A percentile compares a stretch with the other conserved stretches of the same genome.
Evolutionary conservation across 53 echinoderm and acorn worm species (phyloP).

Genomic region (Temnopleurus reevesii): DNA sequence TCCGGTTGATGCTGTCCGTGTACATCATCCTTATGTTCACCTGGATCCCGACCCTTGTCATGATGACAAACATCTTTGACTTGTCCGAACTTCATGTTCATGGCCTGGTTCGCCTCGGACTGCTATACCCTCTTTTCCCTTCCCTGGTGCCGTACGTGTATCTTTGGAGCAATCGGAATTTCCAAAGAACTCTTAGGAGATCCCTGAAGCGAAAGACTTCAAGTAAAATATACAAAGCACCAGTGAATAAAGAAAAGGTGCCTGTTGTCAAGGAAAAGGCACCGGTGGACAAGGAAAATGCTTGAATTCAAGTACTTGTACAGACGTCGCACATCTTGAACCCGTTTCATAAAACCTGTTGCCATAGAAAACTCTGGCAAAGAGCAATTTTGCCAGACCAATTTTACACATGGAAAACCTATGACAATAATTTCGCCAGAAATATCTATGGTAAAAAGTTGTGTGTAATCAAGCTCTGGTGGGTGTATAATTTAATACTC

Average conservation of each 20-base stretch:
- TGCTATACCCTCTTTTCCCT: slow-evolving; percentile 45
- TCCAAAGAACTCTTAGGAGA: slow-evolving; percentile 30
- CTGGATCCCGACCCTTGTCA: slow-evolving; percentile 38
- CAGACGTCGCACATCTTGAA: too few relatives aligned
- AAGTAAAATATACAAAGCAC: slow-evolving; percentile 12
- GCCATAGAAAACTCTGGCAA: too few relatives aligned
- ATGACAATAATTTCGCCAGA: too few relatives aligned
- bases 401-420: too few relatives aligned
- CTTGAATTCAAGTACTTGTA: too few relatives aligned
- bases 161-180: slow-evolving; percentile 54
- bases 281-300: too few relatives aligned
- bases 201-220: slow-evolving; percentile 32
- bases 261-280: too few relatives aligned
- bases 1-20: slow-evolving; percentile 32
- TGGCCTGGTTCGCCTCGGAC: slow-evolving; percentile 9
- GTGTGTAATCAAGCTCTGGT: too few relatives aligned
- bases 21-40: slow-evolving; percentile 26
- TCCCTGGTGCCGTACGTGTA: slow-evolving; percentile 45
- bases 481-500: too few relatives aligned
- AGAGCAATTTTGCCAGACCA: too few relatives aligned
- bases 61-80: slow-evolving; percentile 48
- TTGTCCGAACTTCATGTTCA: slow-evolving; percentile 29
- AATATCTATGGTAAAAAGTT: too few relatives aligned
- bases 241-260: not conserved
- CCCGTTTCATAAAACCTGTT: too few relatives aligned